Percentiles rank a stretch among this genome's conserved stretches.
Evolutionary conservation across 2,888 invertebrate genomes (phyloP).

Genomic region (Cheiracanthium punctorium): DNA sequence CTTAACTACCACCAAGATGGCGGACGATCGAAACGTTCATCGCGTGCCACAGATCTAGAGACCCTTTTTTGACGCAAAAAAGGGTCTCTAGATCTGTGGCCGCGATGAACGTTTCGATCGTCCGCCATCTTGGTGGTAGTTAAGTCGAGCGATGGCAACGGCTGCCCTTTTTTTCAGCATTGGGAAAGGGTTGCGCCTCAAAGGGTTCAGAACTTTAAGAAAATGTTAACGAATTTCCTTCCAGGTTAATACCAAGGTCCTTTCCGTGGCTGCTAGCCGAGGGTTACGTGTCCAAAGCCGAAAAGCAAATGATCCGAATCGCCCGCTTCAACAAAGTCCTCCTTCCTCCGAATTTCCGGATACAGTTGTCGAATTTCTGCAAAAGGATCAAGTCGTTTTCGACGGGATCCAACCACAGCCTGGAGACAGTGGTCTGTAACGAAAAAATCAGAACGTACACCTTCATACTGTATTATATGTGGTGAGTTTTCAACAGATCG

Average conservation of each 20-base stretch:
- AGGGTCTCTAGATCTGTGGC: too few relatives aligned
- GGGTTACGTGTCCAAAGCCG: slow-evolving; percentile 52
- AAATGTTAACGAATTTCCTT: too few relatives aligned
- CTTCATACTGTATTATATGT: slow-evolving; percentile 64
- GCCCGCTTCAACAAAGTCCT: slow-evolving; percentile 67
- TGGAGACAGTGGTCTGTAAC: slow-evolving; percentile 53
- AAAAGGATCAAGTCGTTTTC: slow-evolving; percentile 58
- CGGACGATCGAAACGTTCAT: too few relatives aligned
- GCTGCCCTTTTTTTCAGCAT: too few relatives aligned
- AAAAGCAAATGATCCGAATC: slow-evolving; percentile 68
- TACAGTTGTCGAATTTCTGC: slow-evolving; percentile 65
- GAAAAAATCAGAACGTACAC: slow-evolving; percentile 54
- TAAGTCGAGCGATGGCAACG: too few relatives aligned
- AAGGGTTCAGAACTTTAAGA: too few relatives aligned
- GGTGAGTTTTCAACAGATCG: slow-evolving; percentile 53
- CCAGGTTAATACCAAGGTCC: slow-evolving; percentile 62
- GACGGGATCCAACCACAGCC: slow-evolving; percentile 32
- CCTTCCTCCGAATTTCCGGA: slow-evolving; percentile 68
- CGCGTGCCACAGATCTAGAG: too few relatives aligned
- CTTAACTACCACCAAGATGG: too few relatives aligned
- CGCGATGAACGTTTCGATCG: too few relatives aligned
- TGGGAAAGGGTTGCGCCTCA: too few relatives aligned
- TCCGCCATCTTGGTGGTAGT: too few relatives aligned
- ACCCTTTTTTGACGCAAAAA: too few relatives aligned
- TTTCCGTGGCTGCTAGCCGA: slow-evolving; percentile 58